Evolutionary conservation across 2,113 vertebrate genomes (phyloP).

Genomic region (Sprattus sprattus): DNA sequence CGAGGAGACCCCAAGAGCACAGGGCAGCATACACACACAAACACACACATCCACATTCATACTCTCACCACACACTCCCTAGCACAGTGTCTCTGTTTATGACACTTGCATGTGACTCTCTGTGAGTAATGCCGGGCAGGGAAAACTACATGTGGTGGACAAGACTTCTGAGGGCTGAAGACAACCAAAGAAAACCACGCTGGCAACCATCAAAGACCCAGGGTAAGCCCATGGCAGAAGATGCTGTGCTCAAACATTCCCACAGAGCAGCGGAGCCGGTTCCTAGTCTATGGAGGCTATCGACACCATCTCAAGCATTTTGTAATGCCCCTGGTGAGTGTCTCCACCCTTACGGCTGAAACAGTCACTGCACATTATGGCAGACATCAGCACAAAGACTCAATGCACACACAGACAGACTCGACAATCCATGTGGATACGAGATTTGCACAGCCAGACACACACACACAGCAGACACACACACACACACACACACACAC

Average conservation of each 20-base stretch:
- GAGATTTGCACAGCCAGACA: not conserved
- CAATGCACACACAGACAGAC: not conserved
- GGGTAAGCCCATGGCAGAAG: not conserved
- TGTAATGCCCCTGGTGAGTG: slow-evolving; percentile 21
- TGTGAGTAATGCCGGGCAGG: not conserved
- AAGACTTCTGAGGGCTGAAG: not conserved
- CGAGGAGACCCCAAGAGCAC: slow-evolving; percentile 49
- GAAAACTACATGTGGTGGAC: not conserved
- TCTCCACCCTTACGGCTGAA: slow-evolving; percentile 13
- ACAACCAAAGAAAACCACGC: not conserved
- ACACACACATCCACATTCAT: slow-evolving; percentile 38
- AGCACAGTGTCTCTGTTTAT: slow-evolving; percentile 32
- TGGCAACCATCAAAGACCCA: not conserved
- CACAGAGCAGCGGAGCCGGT: slow-evolving; percentile 34
- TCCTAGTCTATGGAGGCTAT: slow-evolving; percentile 36
- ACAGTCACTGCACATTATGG: slow-evolving; percentile 16
- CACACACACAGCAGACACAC: slow-evolving; percentile 2
- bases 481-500: slow-evolving; percentile 16
- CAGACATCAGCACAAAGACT: not conserved
- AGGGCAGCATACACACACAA: slow-evolving; percentile 11
- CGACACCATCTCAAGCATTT: slow-evolving; percentile 49
- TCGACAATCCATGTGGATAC: not conserved
- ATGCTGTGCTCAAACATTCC: slow-evolving; percentile 26
- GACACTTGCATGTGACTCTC: slow-evolving; percentile 43
- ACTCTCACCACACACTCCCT: slow-evolving; percentile 14